Percentiles rank a stretch among this genome's conserved stretches.
Conservation (phyloP, 2,888 invertebrate species). For the Agrenia bidenticulata region DNA sequence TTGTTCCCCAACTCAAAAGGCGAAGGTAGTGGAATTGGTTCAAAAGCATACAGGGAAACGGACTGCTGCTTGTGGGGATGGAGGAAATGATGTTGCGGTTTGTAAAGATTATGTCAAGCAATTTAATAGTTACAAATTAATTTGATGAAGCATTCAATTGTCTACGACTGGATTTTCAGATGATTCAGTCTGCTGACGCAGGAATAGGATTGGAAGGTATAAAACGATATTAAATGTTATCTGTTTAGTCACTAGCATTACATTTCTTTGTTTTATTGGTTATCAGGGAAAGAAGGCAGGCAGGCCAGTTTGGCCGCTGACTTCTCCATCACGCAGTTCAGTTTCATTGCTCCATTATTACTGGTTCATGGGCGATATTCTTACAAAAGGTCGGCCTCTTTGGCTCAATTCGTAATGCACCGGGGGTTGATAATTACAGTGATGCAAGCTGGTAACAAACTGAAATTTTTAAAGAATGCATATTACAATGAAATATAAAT, state of each 20-base stretch:
- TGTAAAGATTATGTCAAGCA: too few relatives aligned
- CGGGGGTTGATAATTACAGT: constrained; percentile 97
- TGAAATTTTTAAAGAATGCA: too few relatives aligned
- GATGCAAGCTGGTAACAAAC: constrained; percentile 97
- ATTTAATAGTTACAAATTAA: too few relatives aligned
- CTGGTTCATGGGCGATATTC: constrained; percentile 90
- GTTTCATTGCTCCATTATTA: constrained; percentile 76
- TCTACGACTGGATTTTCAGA: constrained; percentile 50
- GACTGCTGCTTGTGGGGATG: constrained; percentile 58
- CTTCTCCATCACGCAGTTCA: constrained; percentile 90
- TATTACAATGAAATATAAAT: too few relatives aligned
- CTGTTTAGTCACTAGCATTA: too few relatives aligned
- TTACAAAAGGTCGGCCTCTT: constrained; percentile 92
- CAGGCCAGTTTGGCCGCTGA: constrained; percentile 97
- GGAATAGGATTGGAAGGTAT: constrained; percentile 86
- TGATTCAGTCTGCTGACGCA: constrained; percentile 60
- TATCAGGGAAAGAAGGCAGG: constrained; percentile 68
- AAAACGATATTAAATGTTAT: too few relatives aligned
- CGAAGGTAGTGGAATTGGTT: constrained; percentile 68
- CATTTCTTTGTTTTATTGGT: neutral
- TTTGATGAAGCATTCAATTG: constrained; percentile 58
- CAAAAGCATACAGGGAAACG: constrained; percentile 64
- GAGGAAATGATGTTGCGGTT: constrained; percentile 70
- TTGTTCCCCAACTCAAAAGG: constrained; percentile 72
- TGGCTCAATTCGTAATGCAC: constrained; percentile 98